Conservation (phyloP, 2,888 invertebrate genomes). For the Zelleria hepariella region DNA sequence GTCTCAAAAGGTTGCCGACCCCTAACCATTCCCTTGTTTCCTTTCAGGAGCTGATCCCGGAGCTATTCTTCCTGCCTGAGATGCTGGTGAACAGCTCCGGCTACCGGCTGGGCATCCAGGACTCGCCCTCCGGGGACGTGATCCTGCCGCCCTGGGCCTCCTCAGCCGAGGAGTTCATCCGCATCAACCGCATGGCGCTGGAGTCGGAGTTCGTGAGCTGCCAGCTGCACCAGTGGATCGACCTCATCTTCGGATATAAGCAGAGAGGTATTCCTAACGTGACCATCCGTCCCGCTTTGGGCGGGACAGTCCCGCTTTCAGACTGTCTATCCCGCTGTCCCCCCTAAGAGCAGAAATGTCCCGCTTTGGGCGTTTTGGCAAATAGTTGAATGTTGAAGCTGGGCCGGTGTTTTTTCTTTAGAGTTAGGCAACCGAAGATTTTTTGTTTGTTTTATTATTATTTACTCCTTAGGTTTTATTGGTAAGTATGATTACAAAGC, state of each 20-base stretch:
- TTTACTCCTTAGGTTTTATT: no score
- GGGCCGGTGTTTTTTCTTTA: no score
- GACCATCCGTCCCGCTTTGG: no score
- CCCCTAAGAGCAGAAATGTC: no score
- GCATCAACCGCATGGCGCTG: conserved; percentile 98
- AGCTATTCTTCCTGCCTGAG: conserved; percentile 98
- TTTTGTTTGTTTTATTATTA: no score
- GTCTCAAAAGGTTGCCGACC: no score
- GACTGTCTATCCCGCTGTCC: no score
- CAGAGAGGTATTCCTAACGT: conserved; percentile 89
- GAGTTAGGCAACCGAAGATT: no score
- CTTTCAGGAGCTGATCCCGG: conserved; percentile 93
- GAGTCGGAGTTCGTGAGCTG: conserved; percentile 99
- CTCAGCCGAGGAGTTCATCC: conserved; percentile 97
- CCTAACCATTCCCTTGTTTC: background rate
- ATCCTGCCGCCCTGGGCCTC: conserved; percentile 97
- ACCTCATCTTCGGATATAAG: conserved; percentile 99
- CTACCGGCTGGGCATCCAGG: conserved; percentile 90
- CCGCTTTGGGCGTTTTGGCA: no score
- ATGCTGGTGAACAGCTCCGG: conserved; percentile 91
- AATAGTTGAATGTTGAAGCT: no score
- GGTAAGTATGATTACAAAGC: no score
- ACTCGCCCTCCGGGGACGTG: conserved; percentile 88
- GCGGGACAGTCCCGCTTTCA: no score
- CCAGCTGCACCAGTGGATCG: conserved; percentile 99